Evolutionary conservation across 2,113 vertebrate genomes (phyloP).

Genomic region (Hippocampus guttulatus): DNA sequence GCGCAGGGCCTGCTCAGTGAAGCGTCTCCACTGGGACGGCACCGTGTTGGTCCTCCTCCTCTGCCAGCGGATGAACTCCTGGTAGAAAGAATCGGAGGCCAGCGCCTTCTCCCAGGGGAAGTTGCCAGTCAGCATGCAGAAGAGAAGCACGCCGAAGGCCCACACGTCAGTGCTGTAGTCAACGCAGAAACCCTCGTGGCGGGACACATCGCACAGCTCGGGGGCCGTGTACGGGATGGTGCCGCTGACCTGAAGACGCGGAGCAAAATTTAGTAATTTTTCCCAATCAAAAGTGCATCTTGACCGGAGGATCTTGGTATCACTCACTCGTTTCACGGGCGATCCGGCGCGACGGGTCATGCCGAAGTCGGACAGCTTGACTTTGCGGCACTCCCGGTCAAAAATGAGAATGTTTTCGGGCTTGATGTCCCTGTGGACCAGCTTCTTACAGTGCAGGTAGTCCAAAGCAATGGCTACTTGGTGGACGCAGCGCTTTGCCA

Average conservation of each 20-base stretch:
- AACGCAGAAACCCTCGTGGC: constrained; percentile 78
- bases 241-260: constrained; percentile 67
- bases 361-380: constrained; percentile 81
- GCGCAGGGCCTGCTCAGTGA: constrained; percentile 77
- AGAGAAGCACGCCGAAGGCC: constrained; percentile 82
- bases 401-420: constrained; percentile 83
- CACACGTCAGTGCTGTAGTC: constrained; percentile 80
- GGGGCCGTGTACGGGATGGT: constrained; percentile 83
- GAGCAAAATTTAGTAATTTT: neutral
- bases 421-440: constrained; percentile 82
- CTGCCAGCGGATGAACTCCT: constrained; percentile 82
- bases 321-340: constrained; percentile 75
- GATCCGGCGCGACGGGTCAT: constrained; percentile 80
- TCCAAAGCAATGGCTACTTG: constrained; percentile 80
- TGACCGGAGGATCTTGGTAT: neutral
- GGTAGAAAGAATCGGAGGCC: constrained; percentile 78
- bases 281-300: neutral
- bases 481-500: constrained; percentile 80
- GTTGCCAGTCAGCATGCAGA: constrained; percentile 83
- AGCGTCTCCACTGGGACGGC: constrained; percentile 81
- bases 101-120: constrained; percentile 84
- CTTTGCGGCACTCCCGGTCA: constrained; percentile 79
- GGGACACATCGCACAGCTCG: constrained; percentile 75
- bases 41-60: constrained; percentile 63
- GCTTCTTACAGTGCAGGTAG: constrained; percentile 78